Evolutionary conservation across 2,888 invertebrate genomes (phyloP).

Genomic region (Anodontia alba): DNA sequence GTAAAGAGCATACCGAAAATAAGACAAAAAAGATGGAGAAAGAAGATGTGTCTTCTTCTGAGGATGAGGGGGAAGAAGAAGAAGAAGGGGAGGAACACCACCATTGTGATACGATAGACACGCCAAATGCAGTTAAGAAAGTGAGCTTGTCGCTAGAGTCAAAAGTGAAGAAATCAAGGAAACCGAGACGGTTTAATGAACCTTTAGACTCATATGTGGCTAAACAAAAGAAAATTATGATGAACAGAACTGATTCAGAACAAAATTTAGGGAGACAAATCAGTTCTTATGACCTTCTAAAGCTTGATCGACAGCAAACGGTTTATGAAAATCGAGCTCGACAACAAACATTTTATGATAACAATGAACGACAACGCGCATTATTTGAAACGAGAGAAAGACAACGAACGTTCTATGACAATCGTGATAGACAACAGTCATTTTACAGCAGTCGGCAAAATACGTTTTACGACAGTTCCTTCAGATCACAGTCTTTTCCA

Average conservation of each 20-base stretch:
- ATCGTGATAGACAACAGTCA: neutral
- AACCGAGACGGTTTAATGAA: conserved; percentile 69
- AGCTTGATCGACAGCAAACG: neutral
- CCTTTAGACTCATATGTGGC: conserved; percentile 67
- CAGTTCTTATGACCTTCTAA: conserved; percentile 28
- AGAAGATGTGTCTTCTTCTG: conserved; percentile 7
- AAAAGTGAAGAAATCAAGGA: conserved; percentile 33
- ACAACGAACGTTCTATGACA: neutral
- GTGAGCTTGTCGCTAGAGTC: conserved; percentile 63
- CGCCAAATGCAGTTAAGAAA: conserved; percentile 43
- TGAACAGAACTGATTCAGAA: conserved; percentile 24
- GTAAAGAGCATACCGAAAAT: conserved; percentile 17
- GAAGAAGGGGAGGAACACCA: conserved; percentile 5
- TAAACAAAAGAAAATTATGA: conserved; percentile 44
- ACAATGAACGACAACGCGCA: neutral
- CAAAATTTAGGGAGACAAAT: conserved; percentile 32
- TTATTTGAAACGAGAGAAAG: neutral
- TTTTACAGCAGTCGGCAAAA: conserved; percentile 10
- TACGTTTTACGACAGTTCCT: conserved; percentile 12
- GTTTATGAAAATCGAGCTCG: neutral
- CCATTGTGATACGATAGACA: neutral
- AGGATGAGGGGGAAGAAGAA: conserved; percentile 26
- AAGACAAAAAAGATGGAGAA: conserved; percentile 17
- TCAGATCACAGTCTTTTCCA: conserved; percentile 29
- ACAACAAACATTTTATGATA: neutral